These are phyloP conservation scores for Otis tarda DNA, from an alignment of 2,113 vertebrate genomes.

Conservation along the genomic window DNA sequence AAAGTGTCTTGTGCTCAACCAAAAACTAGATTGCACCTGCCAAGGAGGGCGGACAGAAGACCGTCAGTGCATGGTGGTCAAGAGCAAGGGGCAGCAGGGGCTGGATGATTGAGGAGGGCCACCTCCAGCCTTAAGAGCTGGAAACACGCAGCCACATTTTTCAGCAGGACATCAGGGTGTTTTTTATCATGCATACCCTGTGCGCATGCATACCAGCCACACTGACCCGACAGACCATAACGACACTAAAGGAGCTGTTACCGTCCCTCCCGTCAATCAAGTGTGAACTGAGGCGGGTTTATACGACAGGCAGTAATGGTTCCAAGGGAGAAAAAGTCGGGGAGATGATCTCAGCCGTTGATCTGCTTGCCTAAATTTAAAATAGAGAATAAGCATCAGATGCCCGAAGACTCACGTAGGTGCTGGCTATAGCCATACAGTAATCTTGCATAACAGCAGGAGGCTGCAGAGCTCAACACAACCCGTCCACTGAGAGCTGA, in stretches of 20 bases:
- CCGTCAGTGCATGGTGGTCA: not conserved
- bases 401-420: not conserved
- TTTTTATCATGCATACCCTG: constrained; percentile 31
- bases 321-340: constrained; percentile 6
- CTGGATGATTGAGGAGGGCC: not conserved
- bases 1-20: not conserved
- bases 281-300: constrained; percentile 8
- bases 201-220: not conserved
- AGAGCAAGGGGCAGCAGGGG: not conserved
- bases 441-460: not conserved
- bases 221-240: constrained; percentile 32
- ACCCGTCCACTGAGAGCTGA: not conserved
- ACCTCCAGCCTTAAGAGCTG: not conserved
- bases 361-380: not conserved
- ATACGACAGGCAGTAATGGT: constrained; percentile 22
- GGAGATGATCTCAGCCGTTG: not conserved
- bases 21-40: not conserved
- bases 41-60: not conserved
- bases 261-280: constrained; percentile 28
- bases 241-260: constrained; percentile 52
- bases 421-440: not conserved
- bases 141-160: not conserved
- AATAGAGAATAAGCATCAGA: not conserved
- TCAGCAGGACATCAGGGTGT: not conserved
- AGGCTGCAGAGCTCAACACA: not conserved